Evolutionary conservation across 2,888 invertebrate genomes (phyloP).

Genomic region (Sepioteuthis lessoniana): DNA sequence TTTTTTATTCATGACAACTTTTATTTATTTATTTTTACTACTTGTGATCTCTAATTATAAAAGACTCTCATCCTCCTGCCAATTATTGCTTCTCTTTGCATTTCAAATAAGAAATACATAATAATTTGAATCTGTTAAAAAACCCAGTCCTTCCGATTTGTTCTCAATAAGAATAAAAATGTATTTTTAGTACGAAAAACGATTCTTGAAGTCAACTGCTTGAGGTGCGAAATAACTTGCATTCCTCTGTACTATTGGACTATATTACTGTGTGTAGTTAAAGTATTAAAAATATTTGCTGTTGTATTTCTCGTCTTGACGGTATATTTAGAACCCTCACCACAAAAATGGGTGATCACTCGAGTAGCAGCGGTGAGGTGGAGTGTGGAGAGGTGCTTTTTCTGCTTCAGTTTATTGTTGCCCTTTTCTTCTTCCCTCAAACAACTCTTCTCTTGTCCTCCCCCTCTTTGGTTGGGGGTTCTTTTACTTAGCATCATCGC

Average conservation of each 20-base stretch:
- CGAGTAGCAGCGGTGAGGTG: background rate
- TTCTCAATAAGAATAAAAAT: too few relatives aligned
- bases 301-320: background rate
- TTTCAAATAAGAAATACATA: too few relatives aligned
- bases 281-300: conserved; percentile 2
- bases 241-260: background rate
- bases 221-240: background rate
- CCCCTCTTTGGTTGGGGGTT: background rate
- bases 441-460: background rate
- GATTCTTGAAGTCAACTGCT: background rate
- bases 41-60: too few relatives aligned
- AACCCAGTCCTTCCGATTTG: too few relatives aligned
- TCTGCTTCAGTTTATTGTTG: background rate
- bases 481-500: background rate
- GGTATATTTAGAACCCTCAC: background rate
- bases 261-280: background rate
- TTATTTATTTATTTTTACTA: too few relatives aligned
- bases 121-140: too few relatives aligned
- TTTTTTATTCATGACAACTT: too few relatives aligned
- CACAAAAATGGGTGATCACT: background rate
- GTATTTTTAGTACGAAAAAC: too few relatives aligned
- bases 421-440: background rate
- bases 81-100: too few relatives aligned
- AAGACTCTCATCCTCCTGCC: too few relatives aligned
- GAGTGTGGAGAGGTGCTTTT: background rate